Conservation (phyloP, 2,113 vertebrate species). For the Mormoops blainvillei region DNA sequence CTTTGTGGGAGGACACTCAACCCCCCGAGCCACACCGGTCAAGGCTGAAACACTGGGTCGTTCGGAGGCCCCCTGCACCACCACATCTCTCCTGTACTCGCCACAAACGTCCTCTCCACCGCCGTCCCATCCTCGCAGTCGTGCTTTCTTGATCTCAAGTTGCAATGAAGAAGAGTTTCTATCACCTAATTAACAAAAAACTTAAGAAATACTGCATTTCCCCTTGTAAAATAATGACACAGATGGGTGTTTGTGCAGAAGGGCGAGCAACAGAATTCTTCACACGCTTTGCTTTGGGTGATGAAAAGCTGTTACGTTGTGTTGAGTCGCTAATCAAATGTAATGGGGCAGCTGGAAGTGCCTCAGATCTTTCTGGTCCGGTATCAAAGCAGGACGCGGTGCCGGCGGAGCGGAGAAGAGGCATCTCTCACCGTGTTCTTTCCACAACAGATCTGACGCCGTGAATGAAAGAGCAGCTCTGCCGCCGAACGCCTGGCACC, state of each 20-base stretch:
- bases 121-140: neutral
- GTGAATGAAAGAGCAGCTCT: constrained; percentile 15
- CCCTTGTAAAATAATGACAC: constrained; percentile 50
- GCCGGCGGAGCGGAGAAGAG: constrained; percentile 73
- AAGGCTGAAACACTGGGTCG: neutral
- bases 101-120: neutral
- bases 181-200: neutral
- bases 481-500: constrained; percentile 18
- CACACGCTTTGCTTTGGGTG: constrained; percentile 50
- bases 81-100: neutral
- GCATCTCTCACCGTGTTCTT: constrained; percentile 62
- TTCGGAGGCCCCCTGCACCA: neutral
- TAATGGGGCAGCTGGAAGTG: constrained; percentile 74
- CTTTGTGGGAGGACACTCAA: too few relatives aligned
- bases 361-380: constrained; percentile 67
- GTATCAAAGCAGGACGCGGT: constrained; percentile 77
- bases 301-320: constrained; percentile 71
- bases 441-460: constrained; percentile 65
- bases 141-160: neutral
- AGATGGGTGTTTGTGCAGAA: constrained; percentile 41
- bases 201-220: neutral
- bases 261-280: constrained; percentile 50
- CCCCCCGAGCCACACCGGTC: too few relatives aligned
- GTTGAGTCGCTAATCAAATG: constrained; percentile 76
- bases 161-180: neutral